phyloP scores from a whole-genome alignment of 2,113 vertebrate genomes.

The Brienomyrus brachyistius region DNA sequence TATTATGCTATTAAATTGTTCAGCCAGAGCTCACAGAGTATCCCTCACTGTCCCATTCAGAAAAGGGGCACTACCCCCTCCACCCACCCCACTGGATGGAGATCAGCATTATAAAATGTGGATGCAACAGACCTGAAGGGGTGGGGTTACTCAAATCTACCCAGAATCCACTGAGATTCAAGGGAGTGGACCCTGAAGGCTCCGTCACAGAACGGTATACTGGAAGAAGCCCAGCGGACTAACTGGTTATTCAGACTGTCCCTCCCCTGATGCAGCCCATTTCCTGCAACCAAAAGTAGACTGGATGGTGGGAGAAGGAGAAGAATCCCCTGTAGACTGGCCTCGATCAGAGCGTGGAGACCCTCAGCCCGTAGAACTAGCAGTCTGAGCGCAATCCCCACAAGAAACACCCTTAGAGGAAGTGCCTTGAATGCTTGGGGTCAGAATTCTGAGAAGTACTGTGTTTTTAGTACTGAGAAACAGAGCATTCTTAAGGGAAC shows the following conservation, averaged over 20 bases:
- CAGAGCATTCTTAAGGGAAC: background rate
- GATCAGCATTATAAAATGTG: background rate
- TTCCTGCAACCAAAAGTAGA: background rate
- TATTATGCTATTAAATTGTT: too few species aligned
- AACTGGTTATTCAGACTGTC: background rate
- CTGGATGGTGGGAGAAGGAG: background rate
- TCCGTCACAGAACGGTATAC: background rate
- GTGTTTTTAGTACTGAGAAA: background rate
- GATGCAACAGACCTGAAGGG: background rate
- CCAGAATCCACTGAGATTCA: background rate
- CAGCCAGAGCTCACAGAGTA: background rate
- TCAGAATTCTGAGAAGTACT: background rate
- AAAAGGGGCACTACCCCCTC: background rate
- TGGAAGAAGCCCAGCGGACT: background rate
- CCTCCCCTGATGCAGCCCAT: background rate
- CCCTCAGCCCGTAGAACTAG: background rate
- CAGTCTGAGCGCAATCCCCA: background rate
- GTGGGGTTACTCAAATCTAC: background rate
- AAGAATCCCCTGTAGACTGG: background rate
- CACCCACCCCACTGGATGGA: background rate
- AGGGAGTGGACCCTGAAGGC: background rate
- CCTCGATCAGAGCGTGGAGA: background rate
- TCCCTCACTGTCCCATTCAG: background rate
- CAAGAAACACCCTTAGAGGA: background rate
- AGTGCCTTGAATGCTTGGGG: background rate